Base-by-base conservation (phyloP, 2,113 vertebrate genomes). In the Albula glossodonta region DNA sequence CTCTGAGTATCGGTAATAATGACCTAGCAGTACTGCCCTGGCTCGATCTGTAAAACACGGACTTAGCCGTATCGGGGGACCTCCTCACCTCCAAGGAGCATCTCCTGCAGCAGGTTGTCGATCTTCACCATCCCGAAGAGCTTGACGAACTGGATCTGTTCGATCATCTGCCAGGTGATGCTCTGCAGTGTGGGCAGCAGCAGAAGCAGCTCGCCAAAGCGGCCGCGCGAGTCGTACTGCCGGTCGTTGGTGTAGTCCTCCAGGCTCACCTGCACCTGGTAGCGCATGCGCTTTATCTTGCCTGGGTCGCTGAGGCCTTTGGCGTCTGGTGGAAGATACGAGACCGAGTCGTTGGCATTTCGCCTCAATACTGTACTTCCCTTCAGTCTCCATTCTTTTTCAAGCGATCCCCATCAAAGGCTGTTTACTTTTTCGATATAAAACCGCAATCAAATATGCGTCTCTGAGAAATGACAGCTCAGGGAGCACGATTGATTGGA, bases 91-190 rank as follows among this genome's bases (percentile, higher is more conserved):
- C 98, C 98, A 7, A 99, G 94, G 74, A 99, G 96, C 98, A 99
- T 99, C 92, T 99, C 98, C 91, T 99, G 98, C 31, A 99, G 95
- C 87, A 99, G 93, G 94, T 98, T 99, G 95, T 99, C 98, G 0
- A 99, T 99, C 95, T 99, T 99, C 84, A 97, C 98, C 98, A 99
- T 97, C 88, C 98, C 98, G 0, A 99, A 99, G 91, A 99, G 97
- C 92, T 99, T 99, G 90, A 99, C 97, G 2, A 99, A 98, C 92
- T 99, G 98, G 87, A 99, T 98, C 95, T 99, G 98, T 88, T 99
- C 98, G 2, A 99, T 98, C 98, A 99, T 99, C 91, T 99, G 98
- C 98, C 98, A 99, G 90, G 98, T 99, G 94, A 99, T 99, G 94
- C 98, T 99, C 96, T 99, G 98, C 85, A 99, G 96, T 0, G 97